These are phyloP conservation scores for Oreortyx pictus DNA, from an alignment of 2,797 vertebrate genomes.

Conservation along the genomic window DNA sequence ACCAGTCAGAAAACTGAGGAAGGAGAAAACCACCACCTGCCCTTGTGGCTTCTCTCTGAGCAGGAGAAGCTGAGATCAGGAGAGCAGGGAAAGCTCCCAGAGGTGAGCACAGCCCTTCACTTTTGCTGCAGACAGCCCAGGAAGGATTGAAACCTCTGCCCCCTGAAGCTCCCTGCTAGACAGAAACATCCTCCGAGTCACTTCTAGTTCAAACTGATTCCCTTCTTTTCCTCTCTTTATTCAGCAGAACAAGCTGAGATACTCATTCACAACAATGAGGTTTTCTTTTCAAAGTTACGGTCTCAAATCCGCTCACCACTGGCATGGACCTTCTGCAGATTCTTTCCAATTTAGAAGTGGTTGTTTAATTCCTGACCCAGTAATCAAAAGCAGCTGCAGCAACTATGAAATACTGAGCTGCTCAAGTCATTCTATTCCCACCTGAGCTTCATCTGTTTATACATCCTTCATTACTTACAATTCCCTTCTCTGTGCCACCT, in stretches of 20 bases:
- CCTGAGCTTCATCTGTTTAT: not conserved
- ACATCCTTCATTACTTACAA: not conserved
- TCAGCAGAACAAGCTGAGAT: too few species aligned
- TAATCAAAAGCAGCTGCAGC: not conserved
- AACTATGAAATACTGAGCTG: not conserved
- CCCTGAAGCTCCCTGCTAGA: too few species aligned
- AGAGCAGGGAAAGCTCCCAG: not conserved
- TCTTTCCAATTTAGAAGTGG: not conserved
- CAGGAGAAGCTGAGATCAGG: not conserved
- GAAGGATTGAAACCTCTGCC: not conserved
- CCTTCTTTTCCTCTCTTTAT: too few species aligned
- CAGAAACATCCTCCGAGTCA: too few species aligned
- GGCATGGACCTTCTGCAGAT: too few species aligned
- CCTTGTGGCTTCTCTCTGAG: not conserved
- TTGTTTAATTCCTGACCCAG: not conserved
- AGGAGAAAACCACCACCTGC: not conserved
- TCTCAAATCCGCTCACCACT: too few species aligned
- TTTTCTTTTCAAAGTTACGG: too few species aligned
- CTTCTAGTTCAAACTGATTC: too few species aligned
- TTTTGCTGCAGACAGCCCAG: not conserved
- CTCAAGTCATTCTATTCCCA: not conserved
- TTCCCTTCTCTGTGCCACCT: not conserved
- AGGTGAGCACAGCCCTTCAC: not conserved
- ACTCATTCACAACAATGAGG: too few species aligned
- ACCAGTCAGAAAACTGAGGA: not conserved